Percentiles rank a stretch among this genome's conserved stretches.
Evolutionary conservation across 2,888 invertebrate species (phyloP).

Genomic region (Cheilosia impressa): DNA sequence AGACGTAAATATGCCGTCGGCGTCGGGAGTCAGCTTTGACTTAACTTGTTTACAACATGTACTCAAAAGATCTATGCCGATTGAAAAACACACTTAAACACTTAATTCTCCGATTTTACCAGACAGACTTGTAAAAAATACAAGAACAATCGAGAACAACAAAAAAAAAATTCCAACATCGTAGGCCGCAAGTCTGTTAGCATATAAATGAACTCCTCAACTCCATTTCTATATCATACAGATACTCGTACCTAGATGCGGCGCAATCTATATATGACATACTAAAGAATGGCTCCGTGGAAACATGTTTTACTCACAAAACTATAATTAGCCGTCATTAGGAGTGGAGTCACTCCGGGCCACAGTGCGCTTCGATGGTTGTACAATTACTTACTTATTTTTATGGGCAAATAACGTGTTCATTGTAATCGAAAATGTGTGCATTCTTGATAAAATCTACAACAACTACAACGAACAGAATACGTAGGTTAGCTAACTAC

Average conservation of each 20-base stretch:
- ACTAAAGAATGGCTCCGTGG: conserved; percentile 12
- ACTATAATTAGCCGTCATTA: conserved; percentile 53
- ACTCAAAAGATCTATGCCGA: not conserved
- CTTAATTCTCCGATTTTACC: not conserved
- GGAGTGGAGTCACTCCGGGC: conserved; percentile 15
- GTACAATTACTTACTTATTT: conserved; percentile 27
- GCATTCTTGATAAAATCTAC: conserved; percentile 39
- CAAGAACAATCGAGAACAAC: conserved; percentile 7
- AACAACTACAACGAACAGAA: not conserved
- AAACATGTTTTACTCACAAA: conserved; percentile 38
- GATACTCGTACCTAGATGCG: not conserved
- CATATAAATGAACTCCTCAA: conserved; percentile 40
- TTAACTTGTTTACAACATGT: conserved; percentile 23
- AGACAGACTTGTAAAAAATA: conserved; percentile 12
- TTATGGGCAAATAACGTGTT: conserved; percentile 34
- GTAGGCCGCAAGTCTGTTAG: conserved; percentile 45
- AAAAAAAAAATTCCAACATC: conserved; percentile 1
- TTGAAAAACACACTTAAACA: conserved; percentile 23
- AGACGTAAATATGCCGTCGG: conserved; percentile 1
- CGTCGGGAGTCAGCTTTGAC: not conserved
- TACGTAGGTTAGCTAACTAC: not conserved
- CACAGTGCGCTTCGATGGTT: conserved; percentile 9
- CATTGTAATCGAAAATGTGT: conserved; percentile 28
- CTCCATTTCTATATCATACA: not conserved
- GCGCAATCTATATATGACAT: not conserved